phyloP scores from a whole-genome alignment of 2,888 invertebrate species.

The Stenodera caucasica region DNA sequence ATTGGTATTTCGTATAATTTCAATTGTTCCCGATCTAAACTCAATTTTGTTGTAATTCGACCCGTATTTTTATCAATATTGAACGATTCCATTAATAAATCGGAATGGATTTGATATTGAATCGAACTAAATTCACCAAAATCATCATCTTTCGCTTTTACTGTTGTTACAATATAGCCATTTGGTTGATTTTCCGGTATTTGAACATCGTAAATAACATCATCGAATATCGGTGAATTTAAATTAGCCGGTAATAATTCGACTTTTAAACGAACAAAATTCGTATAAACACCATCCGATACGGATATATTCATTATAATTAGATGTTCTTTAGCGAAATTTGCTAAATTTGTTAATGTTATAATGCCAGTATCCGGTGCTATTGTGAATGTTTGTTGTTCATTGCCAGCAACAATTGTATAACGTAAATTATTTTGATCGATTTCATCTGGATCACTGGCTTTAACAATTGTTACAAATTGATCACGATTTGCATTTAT shows the following conservation, averaged over 20 bases:
- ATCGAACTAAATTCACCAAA: slow-evolving; percentile 75
- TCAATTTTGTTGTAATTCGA: slow-evolving; percentile 63
- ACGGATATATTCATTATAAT: slow-evolving; percentile 88
- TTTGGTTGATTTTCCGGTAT: slow-evolving; percentile 79
- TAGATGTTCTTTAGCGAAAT: slow-evolving; percentile 62
- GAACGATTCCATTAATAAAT: slow-evolving; percentile 71
- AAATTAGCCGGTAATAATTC: slow-evolving; percentile 77
- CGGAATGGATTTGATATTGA: slow-evolving; percentile 78
- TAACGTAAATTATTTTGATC: slow-evolving; percentile 76
- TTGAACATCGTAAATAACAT: slow-evolving; percentile 75
- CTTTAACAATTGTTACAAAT: slow-evolving; percentile 84
- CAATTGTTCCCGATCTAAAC: slow-evolving; percentile 74
- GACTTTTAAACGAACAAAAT: slow-evolving; percentile 80
- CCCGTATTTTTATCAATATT: slow-evolving; percentile 72
- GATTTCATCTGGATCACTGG: slow-evolving; percentile 82
- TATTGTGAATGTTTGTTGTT: slow-evolving; percentile 72
- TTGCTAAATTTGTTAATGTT: slow-evolving; percentile 73
- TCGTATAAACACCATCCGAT: slow-evolving; percentile 93
- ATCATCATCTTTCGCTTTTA: slow-evolving; percentile 82
- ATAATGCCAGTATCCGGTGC: slow-evolving; percentile 65
- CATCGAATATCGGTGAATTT: slow-evolving; percentile 77
- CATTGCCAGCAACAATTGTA: slow-evolving; percentile 81
- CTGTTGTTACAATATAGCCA: slow-evolving; percentile 71
- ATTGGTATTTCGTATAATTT: slow-evolving; percentile 75
- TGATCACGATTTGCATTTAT: slow-evolving; percentile 82